Conservation (phyloP, 2,113 vertebrate genomes). For the Gasterosteus aculeatus region DNA sequence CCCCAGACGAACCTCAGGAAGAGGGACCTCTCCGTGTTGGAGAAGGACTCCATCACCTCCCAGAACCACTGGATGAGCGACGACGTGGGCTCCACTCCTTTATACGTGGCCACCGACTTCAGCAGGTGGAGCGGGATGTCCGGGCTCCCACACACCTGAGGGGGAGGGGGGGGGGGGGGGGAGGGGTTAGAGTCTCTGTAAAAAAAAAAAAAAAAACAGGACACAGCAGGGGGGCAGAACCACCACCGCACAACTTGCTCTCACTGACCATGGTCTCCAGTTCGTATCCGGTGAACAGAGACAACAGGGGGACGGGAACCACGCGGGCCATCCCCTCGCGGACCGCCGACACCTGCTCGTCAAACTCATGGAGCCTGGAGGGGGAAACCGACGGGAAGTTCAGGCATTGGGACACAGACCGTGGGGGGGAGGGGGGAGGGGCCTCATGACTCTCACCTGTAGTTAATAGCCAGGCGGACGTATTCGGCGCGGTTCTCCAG, state of each 20-base stretch:
- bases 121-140: constrained; percentile 98
- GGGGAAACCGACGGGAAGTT: neutral
- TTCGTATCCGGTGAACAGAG: constrained; percentile 97
- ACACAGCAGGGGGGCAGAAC: neutral
- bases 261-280: constrained; percentile 94
- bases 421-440: neutral
- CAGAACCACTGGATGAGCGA: constrained; percentile 97
- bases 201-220: too few relatives aligned
- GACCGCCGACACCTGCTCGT: constrained; percentile 96
- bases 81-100: constrained; percentile 92
- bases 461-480: constrained; percentile 95
- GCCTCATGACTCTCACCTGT: constrained; percentile 83
- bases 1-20: constrained; percentile 99
- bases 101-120: constrained; percentile 98
- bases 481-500: constrained; percentile 95
- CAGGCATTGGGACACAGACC: neutral
- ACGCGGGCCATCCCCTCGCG: constrained; percentile 98
- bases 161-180: neutral
- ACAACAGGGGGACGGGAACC: constrained; percentile 94
- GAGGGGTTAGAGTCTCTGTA: too few relatives aligned
- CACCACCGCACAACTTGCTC: too few relatives aligned
- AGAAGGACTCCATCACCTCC: constrained; percentile 99
- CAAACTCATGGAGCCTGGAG: constrained; percentile 95
- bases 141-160: constrained; percentile 96
- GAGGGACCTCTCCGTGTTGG: constrained; percentile 94